Conservation (phyloP, 2,113 vertebrate species). For the Callipepla californica region DNA sequence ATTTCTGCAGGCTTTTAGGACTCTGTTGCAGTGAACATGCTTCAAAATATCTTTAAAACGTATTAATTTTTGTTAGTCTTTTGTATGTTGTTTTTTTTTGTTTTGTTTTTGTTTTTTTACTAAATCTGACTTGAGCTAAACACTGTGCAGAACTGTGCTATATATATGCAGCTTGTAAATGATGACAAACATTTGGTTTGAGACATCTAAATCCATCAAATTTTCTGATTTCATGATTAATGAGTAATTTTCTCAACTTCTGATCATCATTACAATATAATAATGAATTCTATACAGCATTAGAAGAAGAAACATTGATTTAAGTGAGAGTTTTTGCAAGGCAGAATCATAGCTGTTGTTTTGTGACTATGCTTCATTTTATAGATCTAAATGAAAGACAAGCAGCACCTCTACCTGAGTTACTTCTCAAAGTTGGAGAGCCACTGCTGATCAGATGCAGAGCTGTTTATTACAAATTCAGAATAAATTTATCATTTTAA, state of each 20-base stretch:
- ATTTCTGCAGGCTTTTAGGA: background rate
- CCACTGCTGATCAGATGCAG: constrained; percentile 81
- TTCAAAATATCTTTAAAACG: background rate
- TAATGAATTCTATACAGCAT: background rate
- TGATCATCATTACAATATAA: background rate
- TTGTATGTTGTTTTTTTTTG: background rate
- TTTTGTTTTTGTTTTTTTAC: background rate
- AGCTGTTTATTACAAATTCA: constrained; percentile 69
- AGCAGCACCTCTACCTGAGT: constrained; percentile 67
- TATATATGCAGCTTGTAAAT: background rate
- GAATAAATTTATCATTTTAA: constrained; percentile 63
- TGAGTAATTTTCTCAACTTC: background rate
- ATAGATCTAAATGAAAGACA: constrained; percentile 76
- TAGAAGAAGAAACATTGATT: background rate
- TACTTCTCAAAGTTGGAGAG: constrained; percentile 79
- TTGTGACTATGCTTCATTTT: constrained; percentile 37
- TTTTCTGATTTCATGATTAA: background rate
- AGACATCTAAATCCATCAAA: background rate
- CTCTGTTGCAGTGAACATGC: background rate
- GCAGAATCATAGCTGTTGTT: background rate
- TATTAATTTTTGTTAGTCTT: background rate
- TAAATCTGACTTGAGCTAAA: background rate
- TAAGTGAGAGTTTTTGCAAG: background rate
- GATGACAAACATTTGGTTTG: background rate
- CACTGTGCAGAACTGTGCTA: background rate